Percentiles rank a stretch among this genome's conserved stretches.
phyloP scores from a whole-genome alignment of 2,797 vertebrate genomes.

The Mionectes olivaceus region DNA sequence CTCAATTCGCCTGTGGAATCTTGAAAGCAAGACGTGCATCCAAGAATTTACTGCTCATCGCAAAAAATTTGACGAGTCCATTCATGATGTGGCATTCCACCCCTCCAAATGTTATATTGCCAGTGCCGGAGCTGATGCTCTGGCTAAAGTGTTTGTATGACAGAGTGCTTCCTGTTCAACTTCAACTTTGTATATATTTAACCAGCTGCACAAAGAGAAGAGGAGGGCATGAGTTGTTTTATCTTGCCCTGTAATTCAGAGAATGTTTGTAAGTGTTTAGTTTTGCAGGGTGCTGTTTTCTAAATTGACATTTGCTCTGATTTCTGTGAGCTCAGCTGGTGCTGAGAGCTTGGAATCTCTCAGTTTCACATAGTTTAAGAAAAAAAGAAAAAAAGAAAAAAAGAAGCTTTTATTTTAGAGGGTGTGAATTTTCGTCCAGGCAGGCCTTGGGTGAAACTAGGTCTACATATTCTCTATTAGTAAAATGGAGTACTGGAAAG shows the following conservation, averaged over 20 bases:
- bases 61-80: slow-evolving; percentile 97
- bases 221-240: slow-evolving; percentile 57
- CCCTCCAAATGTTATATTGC: slow-evolving; percentile 97
- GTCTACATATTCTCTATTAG: slow-evolving; percentile 67
- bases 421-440: slow-evolving; percentile 85
- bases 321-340: slow-evolving; percentile 82
- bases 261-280: slow-evolving; percentile 80
- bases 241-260: slow-evolving; percentile 75
- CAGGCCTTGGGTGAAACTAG: slow-evolving; percentile 90
- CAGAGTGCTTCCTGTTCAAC: slow-evolving; percentile 73
- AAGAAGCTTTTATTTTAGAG: slow-evolving; percentile 79
- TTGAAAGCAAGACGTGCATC: slow-evolving; percentile 98
- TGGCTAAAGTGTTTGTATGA: slow-evolving; percentile 99
- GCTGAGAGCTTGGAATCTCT: slow-evolving; percentile 79
- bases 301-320: slow-evolving; percentile 79
- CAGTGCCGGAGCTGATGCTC: slow-evolving; percentile 95
- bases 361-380: slow-evolving; percentile 63
- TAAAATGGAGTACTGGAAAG: slow-evolving; percentile 54
- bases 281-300: slow-evolving; percentile 83
- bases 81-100: slow-evolving; percentile 98
- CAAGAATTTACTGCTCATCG: slow-evolving; percentile 98
- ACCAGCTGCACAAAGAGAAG: slow-evolving; percentile 79
- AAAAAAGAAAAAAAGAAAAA: not conserved
- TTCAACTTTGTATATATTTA: slow-evolving; percentile 79
- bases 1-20: slow-evolving; percentile 98